Base-by-base conservation (phyloP, 1,140 invertebrate genomes). In the Zophobas atratus region DNA sequence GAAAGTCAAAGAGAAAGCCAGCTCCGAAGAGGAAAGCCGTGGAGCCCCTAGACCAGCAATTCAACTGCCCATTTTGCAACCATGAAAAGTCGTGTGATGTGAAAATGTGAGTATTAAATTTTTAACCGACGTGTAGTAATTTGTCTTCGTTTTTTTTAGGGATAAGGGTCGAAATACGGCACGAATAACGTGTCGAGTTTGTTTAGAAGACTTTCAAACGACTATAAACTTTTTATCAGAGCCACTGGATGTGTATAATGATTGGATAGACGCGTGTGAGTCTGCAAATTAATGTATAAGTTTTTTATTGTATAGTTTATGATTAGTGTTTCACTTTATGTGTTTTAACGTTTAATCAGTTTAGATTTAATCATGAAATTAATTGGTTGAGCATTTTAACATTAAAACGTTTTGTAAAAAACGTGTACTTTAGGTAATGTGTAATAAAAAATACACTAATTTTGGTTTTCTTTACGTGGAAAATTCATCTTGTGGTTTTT, bases 61-160 rank as follows among this genome's bases (percentile, higher is more conserved):
- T 99, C 86, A 99, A 99, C 86, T 99, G 99, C 85, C 99, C 98
- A 2, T 99, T 99, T 90, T 99, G 99, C 87, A 99, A 99, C 88
- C 98, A 99, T 85, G 98, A 99, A 88, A 98, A 97, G 83, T 98
- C 97, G 0, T 99, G 99, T 88, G 98, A 99, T 90, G 98, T 99
- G 49, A 99, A 99, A 93, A 97, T 99, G 98, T 99, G 91, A 91
- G 80, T 39, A 48, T 20, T 20, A 20, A 20, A 20, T 20, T 20
- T 20, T 20, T 20, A 20, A 20, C 20, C 20, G 20, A 20, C 20
- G 20, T 20, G 20, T 20, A 20, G 20, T 20, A 20, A 20, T 20
- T 20, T 20, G 20, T 20, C 20, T 20, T 20, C 20, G 75, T 70
- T 79, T 43, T 71, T 92, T 93, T 78, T 87, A 99, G 97, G 94